Base-by-base conservation (phyloP, 2,888 invertebrate species). In the Onchidella celtica region DNA sequence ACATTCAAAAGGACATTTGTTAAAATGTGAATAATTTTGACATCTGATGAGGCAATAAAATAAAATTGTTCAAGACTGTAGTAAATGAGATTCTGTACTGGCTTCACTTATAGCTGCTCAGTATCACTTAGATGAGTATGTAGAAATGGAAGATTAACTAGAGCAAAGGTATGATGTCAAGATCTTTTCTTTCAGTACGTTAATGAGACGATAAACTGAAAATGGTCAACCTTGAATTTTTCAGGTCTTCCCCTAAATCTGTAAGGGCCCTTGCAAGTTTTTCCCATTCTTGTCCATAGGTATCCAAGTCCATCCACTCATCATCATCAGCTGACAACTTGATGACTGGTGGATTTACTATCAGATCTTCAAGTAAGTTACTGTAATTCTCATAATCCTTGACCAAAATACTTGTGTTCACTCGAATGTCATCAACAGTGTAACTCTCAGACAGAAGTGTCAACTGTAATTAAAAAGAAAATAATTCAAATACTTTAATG, bases 321-420 rank as follows among this genome's bases (percentile, higher is more conserved):
- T 79, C 75, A n/a, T 78, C 73, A 36, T 81, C 75, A 4, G 73
- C 61, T 38, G 82, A 78, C 14, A 88, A 38, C 14, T 74, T 83
- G 24, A 89, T 76, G 9, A 74, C 81, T 21, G 89, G 88, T 0
- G 87, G 87, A 61, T 84, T 77, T 6, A 6, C 63, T 0, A 84
- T 75, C 3, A 89, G 34, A 14, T 79, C 63, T 4, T 65, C 74
- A 9, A 89, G 14, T 9, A 89, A 83, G 34, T 77, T 4, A 27
- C 40, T 66, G n/a, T 82, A 82, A 11, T 65, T 76, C 0, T 83
- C 78, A 47, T 85, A 76, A n/a, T 76, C 79, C 0, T n/a, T 59
- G 2, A 74, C 24, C 0, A 82, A 3, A 36, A 61, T 61, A 14
- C 84, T 80, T 14, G 66, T 6, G 66, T 86, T 83, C 3, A 86